These are phyloP conservation scores for Sisor rabdophorus DNA, from an alignment of 2,113 vertebrate species.

Conservation along the genomic window DNA sequence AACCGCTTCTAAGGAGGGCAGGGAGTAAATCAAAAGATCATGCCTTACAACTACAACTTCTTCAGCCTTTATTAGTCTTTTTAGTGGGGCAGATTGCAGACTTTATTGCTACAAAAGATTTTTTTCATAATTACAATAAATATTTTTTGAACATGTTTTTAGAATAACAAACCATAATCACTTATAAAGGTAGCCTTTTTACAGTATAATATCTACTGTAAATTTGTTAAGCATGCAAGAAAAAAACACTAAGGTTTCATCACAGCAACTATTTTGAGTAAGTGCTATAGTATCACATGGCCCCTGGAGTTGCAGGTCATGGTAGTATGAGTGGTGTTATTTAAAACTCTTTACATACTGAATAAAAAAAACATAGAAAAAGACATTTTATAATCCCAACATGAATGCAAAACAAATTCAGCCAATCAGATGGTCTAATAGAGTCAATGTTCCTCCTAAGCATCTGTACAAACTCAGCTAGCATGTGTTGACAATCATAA, in stretches of 20 bases:
- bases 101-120: not conserved
- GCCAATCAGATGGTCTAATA: not conserved
- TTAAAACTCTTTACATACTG: not conserved
- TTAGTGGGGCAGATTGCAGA: not conserved
- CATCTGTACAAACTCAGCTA: not conserved
- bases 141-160: too few species aligned
- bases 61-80: slow-evolving; percentile 1
- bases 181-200: not conserved
- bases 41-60: not conserved
- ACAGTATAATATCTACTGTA: not conserved
- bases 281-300: slow-evolving; percentile 17
- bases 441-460: not conserved
- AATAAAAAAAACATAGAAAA: not conserved
- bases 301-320: not conserved
- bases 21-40: slow-evolving; percentile 1
- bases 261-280: slow-evolving; percentile 9
- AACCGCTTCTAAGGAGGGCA: slow-evolving; percentile 51
- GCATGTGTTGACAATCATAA: slow-evolving; percentile 11
- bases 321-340: slow-evolving; percentile 9
- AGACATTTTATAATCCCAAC: not conserved
- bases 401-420: not conserved
- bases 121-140: not conserved
- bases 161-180: not conserved
- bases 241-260: not conserved
- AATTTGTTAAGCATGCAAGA: not conserved